These are phyloP conservation scores for Rattus rattus DNA, from an alignment of 2,113 vertebrate species.

Conservation along the genomic window DNA sequence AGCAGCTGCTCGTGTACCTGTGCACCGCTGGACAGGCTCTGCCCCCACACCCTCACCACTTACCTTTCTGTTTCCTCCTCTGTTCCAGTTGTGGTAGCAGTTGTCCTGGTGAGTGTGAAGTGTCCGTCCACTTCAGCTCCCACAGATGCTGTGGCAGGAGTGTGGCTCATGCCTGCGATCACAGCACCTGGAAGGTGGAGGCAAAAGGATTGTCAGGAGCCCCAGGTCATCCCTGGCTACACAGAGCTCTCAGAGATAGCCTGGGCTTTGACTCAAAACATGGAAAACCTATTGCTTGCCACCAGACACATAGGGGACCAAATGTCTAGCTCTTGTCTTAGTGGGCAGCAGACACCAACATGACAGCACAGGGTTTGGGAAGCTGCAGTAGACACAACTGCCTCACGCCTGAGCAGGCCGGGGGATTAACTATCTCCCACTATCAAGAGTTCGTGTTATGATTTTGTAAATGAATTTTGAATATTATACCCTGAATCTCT, in stretches of 20 bases:
- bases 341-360: not conserved
- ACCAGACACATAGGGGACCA: not conserved
- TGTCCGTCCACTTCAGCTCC: not conserved
- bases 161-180: not conserved
- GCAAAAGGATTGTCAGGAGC: not conserved
- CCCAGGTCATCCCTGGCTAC: not conserved
- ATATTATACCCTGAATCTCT: not conserved
- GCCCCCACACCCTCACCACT: not conserved
- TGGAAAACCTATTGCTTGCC: not conserved
- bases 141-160: not conserved
- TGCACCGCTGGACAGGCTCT: not conserved
- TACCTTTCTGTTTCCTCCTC: not conserved
- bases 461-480: slow-evolving; percentile 54
- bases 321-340: not conserved
- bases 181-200: not conserved
- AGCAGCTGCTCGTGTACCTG: not conserved
- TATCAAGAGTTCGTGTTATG: not conserved
- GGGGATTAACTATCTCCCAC: not conserved
- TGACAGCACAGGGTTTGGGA: not conserved
- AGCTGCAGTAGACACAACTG: not conserved
- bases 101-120: not conserved
- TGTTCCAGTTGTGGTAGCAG: not conserved
- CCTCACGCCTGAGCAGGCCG: not conserved
- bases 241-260: not conserved
- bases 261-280: not conserved